Evolutionary conservation across 2,888 invertebrate genomes (phyloP).

Genomic region (Junonia oenone): DNA sequence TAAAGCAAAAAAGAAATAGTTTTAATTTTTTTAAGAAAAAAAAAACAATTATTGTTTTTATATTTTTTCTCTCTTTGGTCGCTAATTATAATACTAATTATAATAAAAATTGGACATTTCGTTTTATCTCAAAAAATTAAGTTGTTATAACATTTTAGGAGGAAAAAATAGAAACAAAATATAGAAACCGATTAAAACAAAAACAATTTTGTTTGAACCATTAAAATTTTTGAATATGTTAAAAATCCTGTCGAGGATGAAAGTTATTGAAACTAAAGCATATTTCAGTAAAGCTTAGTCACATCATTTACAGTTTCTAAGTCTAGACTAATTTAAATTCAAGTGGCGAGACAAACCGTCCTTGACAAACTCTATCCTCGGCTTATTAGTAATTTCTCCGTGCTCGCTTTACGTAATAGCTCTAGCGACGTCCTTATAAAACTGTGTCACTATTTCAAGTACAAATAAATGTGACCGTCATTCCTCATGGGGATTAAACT

Average conservation of each 20-base stretch:
- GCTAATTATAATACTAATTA: too few species aligned
- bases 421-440: conserved; percentile 60
- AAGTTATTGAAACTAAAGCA: not conserved
- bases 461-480: conserved; percentile 33
- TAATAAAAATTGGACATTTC: too few species aligned
- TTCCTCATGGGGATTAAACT: not conserved
- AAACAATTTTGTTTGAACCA: too few species aligned
- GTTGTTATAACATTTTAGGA: too few species aligned
- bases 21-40: too few species aligned
- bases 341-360: conserved; percentile 44
- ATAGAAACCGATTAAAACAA: too few species aligned
- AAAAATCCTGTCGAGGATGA: not conserved
- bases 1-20: too few species aligned
- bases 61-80: too few species aligned
- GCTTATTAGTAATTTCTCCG: conserved; percentile 70
- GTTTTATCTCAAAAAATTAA: too few species aligned
- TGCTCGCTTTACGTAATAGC: conserved; percentile 58
- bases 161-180: too few species aligned
- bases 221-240: not conserved
- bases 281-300: not conserved
- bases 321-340: conserved; percentile 52
- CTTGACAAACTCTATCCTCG: conserved; percentile 59
- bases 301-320: conserved; percentile 1
- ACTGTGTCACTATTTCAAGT: conserved; percentile 72
- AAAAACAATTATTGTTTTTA: too few species aligned